These are phyloP conservation scores for Hydraecia micacea DNA, from an alignment of 2,888 invertebrate species.

Conservation along the genomic window DNA sequence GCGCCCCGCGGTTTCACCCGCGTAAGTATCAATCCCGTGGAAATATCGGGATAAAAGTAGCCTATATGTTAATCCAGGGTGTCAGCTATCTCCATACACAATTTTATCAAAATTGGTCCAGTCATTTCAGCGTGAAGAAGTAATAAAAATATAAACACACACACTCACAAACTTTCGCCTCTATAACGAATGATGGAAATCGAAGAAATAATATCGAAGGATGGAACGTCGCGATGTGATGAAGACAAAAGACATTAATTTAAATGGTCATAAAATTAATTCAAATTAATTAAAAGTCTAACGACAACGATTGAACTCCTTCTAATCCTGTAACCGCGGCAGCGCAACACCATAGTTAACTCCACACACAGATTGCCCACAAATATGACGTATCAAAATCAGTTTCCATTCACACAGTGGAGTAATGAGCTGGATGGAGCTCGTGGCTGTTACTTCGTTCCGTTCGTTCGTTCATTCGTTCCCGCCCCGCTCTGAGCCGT, in stretches of 20 bases:
- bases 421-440: slow-evolving; percentile 82
- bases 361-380: slow-evolving; percentile 23
- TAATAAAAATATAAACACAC: too few relatives aligned
- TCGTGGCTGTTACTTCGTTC: slow-evolving; percentile 63
- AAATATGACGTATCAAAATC: slow-evolving; percentile 65
- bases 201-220: too few relatives aligned
- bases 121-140: too few relatives aligned
- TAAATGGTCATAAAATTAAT: background rate
- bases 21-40: too few relatives aligned
- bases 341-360: slow-evolving; percentile 2
- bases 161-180: too few relatives aligned
- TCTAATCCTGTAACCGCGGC: slow-evolving; percentile 9
- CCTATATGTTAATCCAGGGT: too few relatives aligned
- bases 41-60: too few relatives aligned
- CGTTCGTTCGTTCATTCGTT: slow-evolving; percentile 57
- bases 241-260: background rate
- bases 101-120: too few relatives aligned
- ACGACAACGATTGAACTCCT: background rate
- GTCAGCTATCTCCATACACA: too few relatives aligned
- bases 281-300: background rate
- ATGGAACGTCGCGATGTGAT: too few relatives aligned
- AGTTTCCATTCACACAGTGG: slow-evolving; percentile 69
- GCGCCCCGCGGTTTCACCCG: too few relatives aligned
- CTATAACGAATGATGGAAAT: too few relatives aligned
- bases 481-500: slow-evolving; percentile 74